Base-by-base conservation (phyloP, 2,113 vertebrate species). In the Lamprotornis superbus region DNA sequence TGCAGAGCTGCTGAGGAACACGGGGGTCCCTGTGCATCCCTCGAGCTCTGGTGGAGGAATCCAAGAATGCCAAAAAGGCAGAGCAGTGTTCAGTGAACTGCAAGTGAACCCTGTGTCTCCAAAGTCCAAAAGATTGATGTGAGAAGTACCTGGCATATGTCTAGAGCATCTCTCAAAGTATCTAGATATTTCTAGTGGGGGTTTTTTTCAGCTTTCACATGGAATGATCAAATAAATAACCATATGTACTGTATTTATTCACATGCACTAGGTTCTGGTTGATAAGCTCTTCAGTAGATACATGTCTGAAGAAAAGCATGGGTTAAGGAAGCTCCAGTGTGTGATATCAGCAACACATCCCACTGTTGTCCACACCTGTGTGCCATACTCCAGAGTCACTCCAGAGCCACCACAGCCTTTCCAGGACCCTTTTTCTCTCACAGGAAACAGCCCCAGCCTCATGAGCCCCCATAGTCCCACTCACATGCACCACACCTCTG, bases 381-480 rank as follows among this genome's bases (percentile, higher is more conserved):
- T 65, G 42, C 64, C 46, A 6, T 1, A 6, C 5, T 24, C 61
- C 60, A 75, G 70, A 40, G 42, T 1, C 57, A 31, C n/a, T 49
- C 27, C 79, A 14, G 42, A 12, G 47, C 8, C 56, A 35, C 33
- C 61, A 80, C 5, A 2, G 42, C 49, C 37, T 19, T 53, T 22
- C 53, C 25, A 4, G 15, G 14, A 5, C 4, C 0, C 5, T 60
- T 27, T 7, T 2, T 35, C 27, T 56, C 16, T 12, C 16, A 14
- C 17, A 75, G 28, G 19, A 7, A 6, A 46, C 2, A 5, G 23
- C 37, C 74, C 40, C 67, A 85, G 40, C n/a, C 40, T 31, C 1
- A 0, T 0, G 22, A 61, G 22, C 5, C 0, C 40, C 50, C 24
- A 3, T 4, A 64, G 31, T 31, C n/a, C 33, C 28, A 7, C 25